Evolutionary conservation across 2,888 invertebrate species (phyloP).

Genomic region (Latrodectus elegans): DNA sequence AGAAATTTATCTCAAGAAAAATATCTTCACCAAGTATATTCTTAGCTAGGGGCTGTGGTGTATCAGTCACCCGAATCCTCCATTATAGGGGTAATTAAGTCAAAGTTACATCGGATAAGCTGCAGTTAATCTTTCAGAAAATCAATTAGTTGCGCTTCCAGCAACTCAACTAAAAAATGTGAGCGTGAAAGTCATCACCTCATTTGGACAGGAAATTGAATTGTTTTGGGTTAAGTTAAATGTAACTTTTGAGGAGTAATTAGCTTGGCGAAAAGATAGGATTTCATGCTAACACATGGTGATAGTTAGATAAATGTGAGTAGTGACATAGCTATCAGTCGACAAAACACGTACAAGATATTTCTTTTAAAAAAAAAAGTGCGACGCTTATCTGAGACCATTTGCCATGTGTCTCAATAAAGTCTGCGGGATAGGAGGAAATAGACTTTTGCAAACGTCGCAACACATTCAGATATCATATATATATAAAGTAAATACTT

Average conservation of each 20-base stretch:
- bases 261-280: constrained; percentile 26
- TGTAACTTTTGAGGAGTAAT: constrained; percentile 41
- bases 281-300: background rate
- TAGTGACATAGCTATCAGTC: background rate
- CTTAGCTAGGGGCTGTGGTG: background rate
- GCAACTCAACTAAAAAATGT: background rate
- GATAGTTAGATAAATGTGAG: constrained; percentile 7
- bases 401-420: too few species aligned
- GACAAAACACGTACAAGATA: background rate
- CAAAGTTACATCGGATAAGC: background rate
- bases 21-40: background rate
- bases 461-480: too few species aligned
- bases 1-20: too few species aligned
- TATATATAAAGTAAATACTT: too few species aligned
- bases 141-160: constrained; percentile 23
- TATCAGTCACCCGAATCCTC: constrained; percentile 27
- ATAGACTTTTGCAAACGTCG: too few species aligned
- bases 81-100: constrained; percentile 30
- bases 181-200: constrained; percentile 60
- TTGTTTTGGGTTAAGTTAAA: constrained; percentile 35
- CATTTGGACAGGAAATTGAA: constrained; percentile 57
- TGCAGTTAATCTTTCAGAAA: constrained; percentile 40
- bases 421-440: too few species aligned
- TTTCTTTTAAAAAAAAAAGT: background rate
- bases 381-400: too few species aligned